These are phyloP conservation scores for Cheilosia urbana DNA, from an alignment of 2,888 invertebrate species.

Conservation along the genomic window DNA sequence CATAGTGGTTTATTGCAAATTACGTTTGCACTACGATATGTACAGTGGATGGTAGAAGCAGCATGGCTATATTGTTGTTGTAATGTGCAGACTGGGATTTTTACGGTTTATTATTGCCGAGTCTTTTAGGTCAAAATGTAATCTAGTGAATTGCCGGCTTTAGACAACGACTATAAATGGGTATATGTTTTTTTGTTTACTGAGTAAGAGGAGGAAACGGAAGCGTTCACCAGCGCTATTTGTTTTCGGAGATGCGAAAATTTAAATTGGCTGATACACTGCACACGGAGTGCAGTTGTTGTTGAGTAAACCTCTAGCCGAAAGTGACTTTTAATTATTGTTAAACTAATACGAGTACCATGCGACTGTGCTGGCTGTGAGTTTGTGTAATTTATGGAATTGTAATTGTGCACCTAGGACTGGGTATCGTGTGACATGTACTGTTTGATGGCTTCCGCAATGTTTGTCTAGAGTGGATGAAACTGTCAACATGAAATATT, in stretches of 20 bases:
- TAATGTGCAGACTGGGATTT: conserved; percentile 53
- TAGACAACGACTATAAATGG: background rate
- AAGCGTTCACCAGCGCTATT: conserved; percentile 56
- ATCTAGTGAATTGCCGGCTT: conserved; percentile 61
- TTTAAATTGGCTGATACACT: conserved; percentile 64
- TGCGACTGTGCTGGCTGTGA: background rate
- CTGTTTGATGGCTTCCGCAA: conserved; percentile 4
- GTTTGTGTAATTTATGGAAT: conserved; percentile 24
- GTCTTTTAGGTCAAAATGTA: conserved; percentile 67
- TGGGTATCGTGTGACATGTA: conserved; percentile 10
- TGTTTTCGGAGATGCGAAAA: conserved; percentile 63
- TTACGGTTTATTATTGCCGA: conserved; percentile 55
- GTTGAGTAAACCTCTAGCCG: conserved; percentile 36
- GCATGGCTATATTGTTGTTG: conserved; percentile 7
- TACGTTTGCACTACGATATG: conserved; percentile 49
- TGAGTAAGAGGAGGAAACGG: conserved; percentile 25
- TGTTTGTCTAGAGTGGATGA: background rate
- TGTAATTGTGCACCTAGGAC: conserved; percentile 1
- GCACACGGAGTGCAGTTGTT: conserved; percentile 27
- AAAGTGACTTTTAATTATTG: conserved; percentile 67
- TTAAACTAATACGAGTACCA: conserved; percentile 34
- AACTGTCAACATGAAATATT: background rate
- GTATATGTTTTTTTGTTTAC: background rate
- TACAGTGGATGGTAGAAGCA: conserved; percentile 23
- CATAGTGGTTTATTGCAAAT: conserved; percentile 71